phyloP scores from a whole-genome alignment of 2,888 invertebrate genomes.

The Drosophila bunnanda region DNA sequence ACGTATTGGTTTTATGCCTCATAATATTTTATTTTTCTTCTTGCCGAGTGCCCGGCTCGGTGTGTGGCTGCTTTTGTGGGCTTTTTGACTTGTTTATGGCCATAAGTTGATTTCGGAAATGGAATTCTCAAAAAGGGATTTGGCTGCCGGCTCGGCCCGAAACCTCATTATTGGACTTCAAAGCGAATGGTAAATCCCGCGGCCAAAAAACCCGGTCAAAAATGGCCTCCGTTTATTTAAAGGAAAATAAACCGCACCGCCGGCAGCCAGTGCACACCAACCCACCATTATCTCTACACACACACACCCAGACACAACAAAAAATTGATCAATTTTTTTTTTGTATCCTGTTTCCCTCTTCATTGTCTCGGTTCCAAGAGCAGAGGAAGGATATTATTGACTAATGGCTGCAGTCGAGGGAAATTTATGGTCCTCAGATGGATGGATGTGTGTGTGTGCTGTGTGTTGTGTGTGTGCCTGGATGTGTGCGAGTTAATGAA shows the following conservation, averaged over 20 bases:
- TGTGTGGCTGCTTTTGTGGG: slow-evolving; percentile 58
- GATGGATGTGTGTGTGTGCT: slow-evolving; percentile 4
- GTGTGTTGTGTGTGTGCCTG: neutral
- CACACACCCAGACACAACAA: neutral
- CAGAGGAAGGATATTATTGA: slow-evolving; percentile 44
- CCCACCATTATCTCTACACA: slow-evolving; percentile 23
- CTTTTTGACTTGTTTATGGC: slow-evolving; percentile 73
- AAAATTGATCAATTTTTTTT: slow-evolving; percentile 24
- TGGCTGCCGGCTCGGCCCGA: slow-evolving; percentile 29
- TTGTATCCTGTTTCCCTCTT: slow-evolving; percentile 20
- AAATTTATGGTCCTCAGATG: slow-evolving; percentile 40
- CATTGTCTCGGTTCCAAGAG: slow-evolving; percentile 32
- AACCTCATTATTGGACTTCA: slow-evolving; percentile 48
- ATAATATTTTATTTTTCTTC: neutral
- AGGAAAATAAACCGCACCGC: slow-evolving; percentile 32
- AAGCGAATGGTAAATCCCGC: slow-evolving; percentile 42
- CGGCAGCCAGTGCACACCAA: slow-evolving; percentile 5
- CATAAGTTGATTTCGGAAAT: slow-evolving; percentile 76
- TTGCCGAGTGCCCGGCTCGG: slow-evolving; percentile 24
- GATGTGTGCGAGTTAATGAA: slow-evolving; percentile 40
- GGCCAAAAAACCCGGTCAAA: slow-evolving; percentile 37
- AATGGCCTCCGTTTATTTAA: slow-evolving; percentile 41
- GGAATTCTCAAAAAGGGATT: slow-evolving; percentile 66
- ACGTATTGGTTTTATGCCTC: slow-evolving; percentile 1
- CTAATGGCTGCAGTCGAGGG: slow-evolving; percentile 37